Percentiles rank a stretch among this genome's conserved stretches.
Evolutionary conservation across 2,888 invertebrate species (phyloP).

Genomic region (Caenorhabditis sp.): DNA sequence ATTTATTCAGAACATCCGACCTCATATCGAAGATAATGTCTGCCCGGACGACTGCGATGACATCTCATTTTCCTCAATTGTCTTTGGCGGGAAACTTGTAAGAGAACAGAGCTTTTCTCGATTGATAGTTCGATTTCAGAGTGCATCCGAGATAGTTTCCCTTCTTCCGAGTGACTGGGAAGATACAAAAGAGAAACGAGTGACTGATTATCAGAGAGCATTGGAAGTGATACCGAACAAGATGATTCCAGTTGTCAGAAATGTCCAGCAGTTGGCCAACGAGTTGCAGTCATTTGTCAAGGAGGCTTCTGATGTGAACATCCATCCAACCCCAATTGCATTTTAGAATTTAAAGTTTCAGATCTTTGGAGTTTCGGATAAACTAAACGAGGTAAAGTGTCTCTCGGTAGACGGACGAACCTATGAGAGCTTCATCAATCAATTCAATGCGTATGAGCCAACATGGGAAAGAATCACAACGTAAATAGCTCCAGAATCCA

Average conservation of each 20-base stretch:
- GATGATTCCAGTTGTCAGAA: slow-evolving; percentile 74
- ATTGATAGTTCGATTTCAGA: too few relatives aligned
- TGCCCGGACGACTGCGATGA: slow-evolving; percentile 78
- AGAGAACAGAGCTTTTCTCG: too few relatives aligned
- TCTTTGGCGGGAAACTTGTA: slow-evolving; percentile 76
- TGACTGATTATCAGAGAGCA: slow-evolving; percentile 73
- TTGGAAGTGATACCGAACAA: slow-evolving; percentile 75
- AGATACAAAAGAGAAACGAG: slow-evolving; percentile 76
- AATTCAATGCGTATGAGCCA: slow-evolving; percentile 62
- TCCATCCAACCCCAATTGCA: too few relatives aligned
- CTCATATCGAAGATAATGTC: slow-evolving; percentile 49
- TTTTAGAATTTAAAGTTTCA: slow-evolving; percentile 26
- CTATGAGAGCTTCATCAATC: slow-evolving; percentile 62
- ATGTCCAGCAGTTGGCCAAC: slow-evolving; percentile 72
- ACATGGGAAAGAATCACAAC: slow-evolving; percentile 68
- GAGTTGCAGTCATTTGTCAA: slow-evolving; percentile 75
- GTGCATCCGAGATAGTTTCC: slow-evolving; percentile 70
- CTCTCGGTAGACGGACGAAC: slow-evolving; percentile 46
- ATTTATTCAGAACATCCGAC: slow-evolving; percentile 53
- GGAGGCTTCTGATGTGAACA: slow-evolving; percentile 62
- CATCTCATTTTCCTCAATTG: slow-evolving; percentile 76
- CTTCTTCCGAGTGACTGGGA: slow-evolving; percentile 78
- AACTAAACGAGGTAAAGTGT: slow-evolving; percentile 52
- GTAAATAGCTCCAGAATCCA: slow-evolving; percentile 8
- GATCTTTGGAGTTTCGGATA: slow-evolving; percentile 58